Evolutionary conservation across 2,113 vertebrate genomes (phyloP), one percentile per base, ranked within the genome.

Genomic region (Semicossyphus pulcher): DNA sequence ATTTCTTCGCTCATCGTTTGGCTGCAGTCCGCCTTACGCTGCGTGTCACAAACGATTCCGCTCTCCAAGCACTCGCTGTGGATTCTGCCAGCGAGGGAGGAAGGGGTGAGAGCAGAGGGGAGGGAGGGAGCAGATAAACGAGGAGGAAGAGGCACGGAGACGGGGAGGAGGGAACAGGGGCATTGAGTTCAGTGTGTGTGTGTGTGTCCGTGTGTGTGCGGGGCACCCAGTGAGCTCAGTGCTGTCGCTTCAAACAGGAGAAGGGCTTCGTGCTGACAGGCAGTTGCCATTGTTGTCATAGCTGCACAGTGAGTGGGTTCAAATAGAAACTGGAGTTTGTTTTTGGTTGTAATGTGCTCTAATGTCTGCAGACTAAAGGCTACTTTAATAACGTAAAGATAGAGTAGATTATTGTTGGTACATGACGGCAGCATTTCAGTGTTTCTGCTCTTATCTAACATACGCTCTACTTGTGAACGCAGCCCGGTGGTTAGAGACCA

Each of bases 151-250:
- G 18, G 37, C 29, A 34, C 28, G 18, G 63, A 64, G 61, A 28
- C 1, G 21, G 49, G 72, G 39, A 18, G 56, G 62, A 65, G 72
- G 70, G 48, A 60, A 63, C 10, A 51, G 63, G 89, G 86, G 71
- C 85, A 91, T 10, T 60, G 91, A 86, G 91, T 92, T 92, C 83
- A 79, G 37, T n/a, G 63, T 57, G 39, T 63, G 32, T 45, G 44
- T 71, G 53, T 66, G 54, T 72, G 32, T 61, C 56, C 37, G 20
- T 37, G 52, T 67, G 58, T 66, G 66, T 63, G 78, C 56, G 48
- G 20, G 42, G 9, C 54, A 63, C 28, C 39, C 67, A 41, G 73
- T 41, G 63, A 64, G 78, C 70, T 66, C 81, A 52, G 54, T 67
- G 74, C 65, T 86, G 76, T 23, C 7, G 54, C 28, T 54, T 78